A percentile compares a stretch with the other conserved stretches of the same genome.
Conservation (phyloP, 2,797 vertebrate genomes). For the Aphelocoma californica region DNA sequence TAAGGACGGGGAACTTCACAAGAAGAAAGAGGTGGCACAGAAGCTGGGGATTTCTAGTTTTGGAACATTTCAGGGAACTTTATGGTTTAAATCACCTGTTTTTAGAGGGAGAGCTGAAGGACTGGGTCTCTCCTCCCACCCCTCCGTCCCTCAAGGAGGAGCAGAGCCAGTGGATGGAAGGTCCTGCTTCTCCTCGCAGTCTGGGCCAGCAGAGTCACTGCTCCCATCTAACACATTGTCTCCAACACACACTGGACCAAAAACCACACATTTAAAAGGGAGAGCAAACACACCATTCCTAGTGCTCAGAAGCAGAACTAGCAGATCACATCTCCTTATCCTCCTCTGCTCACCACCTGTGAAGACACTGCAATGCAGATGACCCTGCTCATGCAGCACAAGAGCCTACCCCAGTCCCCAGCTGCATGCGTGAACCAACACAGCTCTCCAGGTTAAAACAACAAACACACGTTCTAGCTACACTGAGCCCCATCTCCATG, state of each 20-base stretch:
- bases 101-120: background rate
- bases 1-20: background rate
- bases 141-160: background rate
- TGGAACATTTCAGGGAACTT: background rate
- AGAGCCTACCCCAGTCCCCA: background rate
- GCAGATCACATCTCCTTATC: background rate
- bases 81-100: background rate
- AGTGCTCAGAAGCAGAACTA: background rate
- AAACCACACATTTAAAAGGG: background rate
- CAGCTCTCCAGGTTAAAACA: slow-evolving; percentile 1
- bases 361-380: background rate
- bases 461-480: background rate
- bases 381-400: background rate
- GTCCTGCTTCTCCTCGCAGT: background rate
- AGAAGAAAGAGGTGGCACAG: background rate
- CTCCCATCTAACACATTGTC: background rate
- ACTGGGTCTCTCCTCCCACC: background rate
- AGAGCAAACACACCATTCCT: background rate
- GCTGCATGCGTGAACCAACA: background rate
- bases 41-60: background rate
- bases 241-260: accelerated
- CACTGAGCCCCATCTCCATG: accelerated
- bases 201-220: background rate
- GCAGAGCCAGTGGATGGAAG: background rate
- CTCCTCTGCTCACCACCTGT: background rate